Conservation (phyloP, 2,888 invertebrate species). For the Zygaena filipendulae region DNA sequence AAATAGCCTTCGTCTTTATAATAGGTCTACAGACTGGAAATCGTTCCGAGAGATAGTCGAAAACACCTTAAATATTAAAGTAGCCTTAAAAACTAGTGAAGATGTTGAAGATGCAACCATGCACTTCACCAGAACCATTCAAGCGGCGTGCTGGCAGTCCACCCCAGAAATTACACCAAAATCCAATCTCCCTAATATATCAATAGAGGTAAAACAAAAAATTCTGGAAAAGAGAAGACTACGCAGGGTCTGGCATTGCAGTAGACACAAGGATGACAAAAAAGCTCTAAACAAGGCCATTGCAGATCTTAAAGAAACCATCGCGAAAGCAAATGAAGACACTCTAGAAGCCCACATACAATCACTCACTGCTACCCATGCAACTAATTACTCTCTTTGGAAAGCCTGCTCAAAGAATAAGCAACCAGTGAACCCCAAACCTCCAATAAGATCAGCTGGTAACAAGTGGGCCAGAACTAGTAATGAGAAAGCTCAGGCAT, state of each 20-base stretch:
- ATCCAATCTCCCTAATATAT: too few relatives aligned
- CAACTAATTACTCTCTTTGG: constrained; percentile 1
- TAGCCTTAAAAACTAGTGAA: too few relatives aligned
- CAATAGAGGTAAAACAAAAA: too few relatives aligned
- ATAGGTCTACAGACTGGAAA: constrained; percentile 15
- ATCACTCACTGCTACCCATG: constrained; percentile 3
- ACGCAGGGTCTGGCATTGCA: constrained; percentile 13
- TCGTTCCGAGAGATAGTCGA: constrained; percentile 10
- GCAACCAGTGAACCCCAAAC: neutral
- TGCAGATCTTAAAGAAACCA: constrained; percentile 4
- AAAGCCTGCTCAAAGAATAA: constrained; percentile 4
- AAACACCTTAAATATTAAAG: too few relatives aligned
- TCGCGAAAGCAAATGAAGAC: constrained; percentile 1
- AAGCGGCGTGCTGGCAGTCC: too few relatives aligned
- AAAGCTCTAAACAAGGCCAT: constrained; percentile 6
- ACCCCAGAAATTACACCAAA: too few relatives aligned
- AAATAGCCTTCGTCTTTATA: constrained; percentile 5
- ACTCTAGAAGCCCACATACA: constrained; percentile 2
- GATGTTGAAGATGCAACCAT: constrained; percentile 7
- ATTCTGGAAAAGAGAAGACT: constrained; percentile 13
- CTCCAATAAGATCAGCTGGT: neutral
- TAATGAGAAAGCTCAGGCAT: constrained; percentile 8
- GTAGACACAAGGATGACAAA: constrained; percentile 12
- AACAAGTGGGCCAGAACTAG: constrained; percentile 7
- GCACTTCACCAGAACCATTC: too few relatives aligned